Base-by-base conservation (phyloP, 2,797 vertebrate genomes). In the Tarsius wallacei region DNA sequence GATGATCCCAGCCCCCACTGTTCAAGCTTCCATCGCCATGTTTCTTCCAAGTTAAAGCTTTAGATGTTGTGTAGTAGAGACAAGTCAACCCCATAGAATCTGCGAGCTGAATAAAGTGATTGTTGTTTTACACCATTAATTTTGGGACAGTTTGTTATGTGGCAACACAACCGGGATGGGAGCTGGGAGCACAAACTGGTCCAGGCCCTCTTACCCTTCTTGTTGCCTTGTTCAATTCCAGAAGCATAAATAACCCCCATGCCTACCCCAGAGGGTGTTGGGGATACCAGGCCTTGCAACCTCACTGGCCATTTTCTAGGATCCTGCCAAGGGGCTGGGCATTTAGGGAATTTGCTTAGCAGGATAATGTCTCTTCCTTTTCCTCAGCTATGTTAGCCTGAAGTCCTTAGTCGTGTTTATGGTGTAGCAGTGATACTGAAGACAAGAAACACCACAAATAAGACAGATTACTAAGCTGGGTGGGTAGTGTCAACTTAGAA, bases 391-490 rank as follows among this genome's bases (percentile, higher is more conserved):
- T 2, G 7, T 71, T 33, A 71, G 53, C 19, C 26, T 78, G 71
- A 9, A 47, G 49, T 28, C 82, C n/a, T 84, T 26, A 49, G 33
- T 33, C 36, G 31, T 15, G 3, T 71, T 66, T 51, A 9, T 0
- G 19, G 5, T 5, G 14, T 33, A 42, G 28, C 33, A 49, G 10
- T 0, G 22, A 68, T 2, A 26, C 7, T 0, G 7, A 61, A 1
- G 21, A 63, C 22, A 28, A 87, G 78, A 91, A 22, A 19, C 24
- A 59, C 7, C 8, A 26, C 31, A 71, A 36, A 47, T 14, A n/a
- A 28, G 17, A 78, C n/a, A 11, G 19, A 33, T 33, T 2, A 68
- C 53, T 68, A 83, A 90, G 59, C 8, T 13, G 17, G 14, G 4
- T 47, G 21, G 7, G 19, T 51, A 33, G 9, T 3, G 33, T 13